Evolutionary conservation across 2,888 invertebrate genomes (phyloP), one percentile per base, ranked within the genome.

Genomic region (Dicyrtoma fusca): DNA sequence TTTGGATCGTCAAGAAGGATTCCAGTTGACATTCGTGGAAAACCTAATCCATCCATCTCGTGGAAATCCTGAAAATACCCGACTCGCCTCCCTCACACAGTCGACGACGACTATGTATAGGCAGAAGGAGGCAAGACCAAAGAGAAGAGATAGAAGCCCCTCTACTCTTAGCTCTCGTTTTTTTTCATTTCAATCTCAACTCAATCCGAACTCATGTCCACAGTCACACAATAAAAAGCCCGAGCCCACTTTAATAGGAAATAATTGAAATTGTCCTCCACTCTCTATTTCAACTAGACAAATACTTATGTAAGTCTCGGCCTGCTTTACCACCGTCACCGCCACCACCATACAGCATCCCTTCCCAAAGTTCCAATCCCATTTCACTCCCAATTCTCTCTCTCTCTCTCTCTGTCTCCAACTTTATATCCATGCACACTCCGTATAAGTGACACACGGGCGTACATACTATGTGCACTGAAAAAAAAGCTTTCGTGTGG

Each of bases 41-140:
- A 49, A 44, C 69, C 49, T 62, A 70, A 70, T 70, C 70, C 62
- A 57, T 55, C 64, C 49, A 68, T 53, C 53, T 45, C 34, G 34
- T 68, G 68, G 55, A 68, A 68, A 68, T 68, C 68, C 68, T 51
- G 55, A 68, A 68, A 68, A 68, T 68, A 68, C 68, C 68, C 68
- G 55, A 21, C 68, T 68, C 21, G 63, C 45, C 63, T 63, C 63
- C 63, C 63, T 63, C 63, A 49, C 8, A 55, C 21, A n/a, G n/a
- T n/a, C n/a, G n/a, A n/a, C n/a, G n/a, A n/a, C n/a, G n/a, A n/a
- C n/a, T n/a, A n/a, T n/a, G n/a, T n/a, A 34, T 34, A 19, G 19
- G 21, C 21, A 55, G 19, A 55, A 8, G 34, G 34, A 34, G 34
- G 34, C 34, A 34, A 34, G 34, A 34, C 34, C 34, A 34, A 34